Evolutionary conservation across 2,888 invertebrate genomes (phyloP).

Genomic region (Craniophora ligustri): DNA sequence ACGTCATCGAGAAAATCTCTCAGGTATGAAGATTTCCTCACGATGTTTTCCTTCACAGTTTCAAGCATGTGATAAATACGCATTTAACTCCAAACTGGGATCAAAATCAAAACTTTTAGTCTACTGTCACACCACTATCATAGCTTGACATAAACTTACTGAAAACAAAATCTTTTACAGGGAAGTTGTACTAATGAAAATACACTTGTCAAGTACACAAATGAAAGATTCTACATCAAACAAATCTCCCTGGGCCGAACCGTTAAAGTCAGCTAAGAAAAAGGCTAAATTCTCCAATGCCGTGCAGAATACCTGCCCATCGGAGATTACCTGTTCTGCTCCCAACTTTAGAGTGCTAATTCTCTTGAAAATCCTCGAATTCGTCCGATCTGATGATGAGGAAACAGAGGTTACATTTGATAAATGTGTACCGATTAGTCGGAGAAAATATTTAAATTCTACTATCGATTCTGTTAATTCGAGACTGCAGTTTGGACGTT

Average conservation of each 20-base stretch:
- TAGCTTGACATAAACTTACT: too few species aligned
- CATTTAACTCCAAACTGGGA: background rate
- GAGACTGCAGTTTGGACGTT: background rate
- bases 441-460: background rate
- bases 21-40: too few species aligned
- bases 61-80: too few species aligned
- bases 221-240: too few species aligned
- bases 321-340: accelerated
- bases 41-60: too few species aligned
- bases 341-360: slow-evolving; percentile 22
- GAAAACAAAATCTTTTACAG: slow-evolving; percentile 16
- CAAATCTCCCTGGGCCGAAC: background rate
- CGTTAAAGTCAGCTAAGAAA: too few species aligned
- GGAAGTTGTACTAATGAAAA: slow-evolving; percentile 1
- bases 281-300: background rate
- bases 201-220: too few species aligned
- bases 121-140: too few species aligned
- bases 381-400: slow-evolving; percentile 3
- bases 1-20: too few species aligned
- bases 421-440: background rate
- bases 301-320: background rate
- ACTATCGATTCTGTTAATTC: slow-evolving; percentile 8
- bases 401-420: slow-evolving; percentile 16
- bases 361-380: slow-evolving; percentile 9
- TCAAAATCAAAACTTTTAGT: too few species aligned